Evolutionary conservation across 2,888 invertebrate genomes (phyloP).

Genomic region (Atethmia centrago): DNA sequence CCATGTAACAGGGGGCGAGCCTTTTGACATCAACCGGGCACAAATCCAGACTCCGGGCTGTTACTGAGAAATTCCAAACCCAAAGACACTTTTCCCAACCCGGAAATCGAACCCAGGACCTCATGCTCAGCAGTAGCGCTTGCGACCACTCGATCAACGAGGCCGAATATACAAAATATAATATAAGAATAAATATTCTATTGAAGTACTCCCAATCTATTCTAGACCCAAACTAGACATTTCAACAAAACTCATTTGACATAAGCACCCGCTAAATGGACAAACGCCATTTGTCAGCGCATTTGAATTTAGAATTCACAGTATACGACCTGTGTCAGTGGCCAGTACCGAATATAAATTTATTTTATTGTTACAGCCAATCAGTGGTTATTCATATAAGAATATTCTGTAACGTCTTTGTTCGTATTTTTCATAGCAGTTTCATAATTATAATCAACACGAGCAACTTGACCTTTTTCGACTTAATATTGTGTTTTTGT

Average conservation of each 20-base stretch:
- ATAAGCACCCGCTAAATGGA: slow-evolving; percentile 47
- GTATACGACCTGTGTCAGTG: slow-evolving; percentile 39
- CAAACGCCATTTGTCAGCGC: slow-evolving; percentile 38
- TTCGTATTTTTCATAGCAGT: neutral
- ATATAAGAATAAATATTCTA: slow-evolving; percentile 14
- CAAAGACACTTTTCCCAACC: too few species aligned
- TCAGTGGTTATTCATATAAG: slow-evolving; percentile 46
- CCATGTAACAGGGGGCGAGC: too few species aligned
- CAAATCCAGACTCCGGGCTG: too few species aligned
- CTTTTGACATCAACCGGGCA: too few species aligned
- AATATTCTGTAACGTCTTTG: neutral
- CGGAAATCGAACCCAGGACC: too few species aligned
- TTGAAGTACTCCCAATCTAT: slow-evolving; percentile 1
- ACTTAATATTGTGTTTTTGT: too few species aligned
- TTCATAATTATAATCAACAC: neutral
- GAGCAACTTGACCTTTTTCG: neutral
- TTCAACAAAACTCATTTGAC: slow-evolving; percentile 47
- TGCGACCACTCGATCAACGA: too few species aligned
- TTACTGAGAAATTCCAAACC: too few species aligned
- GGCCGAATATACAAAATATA: too few species aligned
- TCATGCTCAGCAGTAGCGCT: too few species aligned
- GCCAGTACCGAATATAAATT: slow-evolving; percentile 30
- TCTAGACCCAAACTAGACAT: slow-evolving; percentile 41
- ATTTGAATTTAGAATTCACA: slow-evolving; percentile 55
- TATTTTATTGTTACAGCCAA: slow-evolving; percentile 17